These are phyloP conservation scores for Bombus pascuorum DNA, from an alignment of 1,140 invertebrate genomes.

Conservation along the genomic window DNA sequence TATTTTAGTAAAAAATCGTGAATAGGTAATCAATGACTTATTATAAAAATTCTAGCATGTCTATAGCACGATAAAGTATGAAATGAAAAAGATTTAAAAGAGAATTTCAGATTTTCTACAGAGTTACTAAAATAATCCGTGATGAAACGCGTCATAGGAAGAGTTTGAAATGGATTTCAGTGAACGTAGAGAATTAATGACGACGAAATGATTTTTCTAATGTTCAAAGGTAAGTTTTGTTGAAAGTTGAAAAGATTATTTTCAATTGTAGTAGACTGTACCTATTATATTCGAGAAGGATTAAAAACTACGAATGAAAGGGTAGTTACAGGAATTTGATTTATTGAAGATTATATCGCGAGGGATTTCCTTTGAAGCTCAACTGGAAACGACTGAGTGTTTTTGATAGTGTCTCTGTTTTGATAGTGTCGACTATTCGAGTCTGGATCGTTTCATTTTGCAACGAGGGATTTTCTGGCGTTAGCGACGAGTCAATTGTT, in stretches of 20 bases:
- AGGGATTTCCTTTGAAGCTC: conserved; percentile 23
- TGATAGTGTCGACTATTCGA: background rate
- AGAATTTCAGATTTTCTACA: background rate
- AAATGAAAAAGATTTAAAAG: background rate
- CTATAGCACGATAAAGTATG: background rate
- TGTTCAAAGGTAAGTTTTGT: background rate
- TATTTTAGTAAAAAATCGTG: no score
- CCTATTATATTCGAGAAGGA: background rate
- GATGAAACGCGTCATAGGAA: background rate
- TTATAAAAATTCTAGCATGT: background rate
- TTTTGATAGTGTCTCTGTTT: conserved; percentile 13
- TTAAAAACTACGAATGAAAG: background rate
- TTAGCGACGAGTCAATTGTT: conserved; percentile 15
- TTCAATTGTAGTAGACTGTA: background rate
- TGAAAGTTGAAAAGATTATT: no score
- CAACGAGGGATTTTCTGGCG: conserved; percentile 10
- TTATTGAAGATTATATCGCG: conserved; percentile 28
- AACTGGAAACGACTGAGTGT: background rate
- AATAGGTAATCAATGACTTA: no score
- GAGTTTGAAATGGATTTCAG: background rate
- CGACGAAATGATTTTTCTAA: no score
- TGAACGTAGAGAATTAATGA: background rate
- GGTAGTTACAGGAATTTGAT: background rate
- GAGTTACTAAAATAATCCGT: background rate
- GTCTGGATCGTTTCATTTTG: conserved; percentile 3